Percentiles rank a stretch among this genome's conserved stretches.
Evolutionary conservation across 30 jellyfish, hydroid and myxozoan species (phyloP).

Genomic region (Aurelia aurita complex sp. Pacific): DNA sequence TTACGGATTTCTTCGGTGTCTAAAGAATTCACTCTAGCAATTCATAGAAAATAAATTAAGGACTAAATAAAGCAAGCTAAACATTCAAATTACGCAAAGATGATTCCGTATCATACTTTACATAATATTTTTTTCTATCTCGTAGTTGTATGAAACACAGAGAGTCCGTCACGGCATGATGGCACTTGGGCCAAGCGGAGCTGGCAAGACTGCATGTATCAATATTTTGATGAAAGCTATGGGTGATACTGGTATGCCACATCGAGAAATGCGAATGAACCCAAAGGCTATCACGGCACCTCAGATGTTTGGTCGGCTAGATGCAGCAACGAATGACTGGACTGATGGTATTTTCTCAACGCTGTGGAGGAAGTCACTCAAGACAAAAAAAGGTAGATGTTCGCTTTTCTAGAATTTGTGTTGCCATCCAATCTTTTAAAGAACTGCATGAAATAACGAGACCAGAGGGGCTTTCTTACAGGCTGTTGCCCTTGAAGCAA

Average conservation of each 20-base stretch:
- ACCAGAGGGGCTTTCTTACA: too few species aligned
- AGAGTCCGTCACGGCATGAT: slow-evolving; percentile 97
- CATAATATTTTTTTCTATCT: background rate
- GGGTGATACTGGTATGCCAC: slow-evolving; percentile 97
- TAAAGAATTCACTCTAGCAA: too few species aligned
- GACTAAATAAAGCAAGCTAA: too few species aligned
- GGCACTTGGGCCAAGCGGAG: slow-evolving; percentile 99
- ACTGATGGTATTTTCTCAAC: slow-evolving; percentile 97
- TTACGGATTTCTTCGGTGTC: too few species aligned
- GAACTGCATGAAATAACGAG: too few species aligned
- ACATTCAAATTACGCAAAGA: too few species aligned
- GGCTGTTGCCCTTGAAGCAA: too few species aligned
- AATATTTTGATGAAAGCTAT: slow-evolving; percentile 93
- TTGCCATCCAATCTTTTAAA: too few species aligned
- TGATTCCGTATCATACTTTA: background rate
- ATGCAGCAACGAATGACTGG: slow-evolving; percentile 98
- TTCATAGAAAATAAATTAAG: too few species aligned
- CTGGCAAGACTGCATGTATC: slow-evolving; percentile 92
- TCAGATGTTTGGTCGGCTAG: slow-evolving; percentile 95
- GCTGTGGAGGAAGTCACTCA: slow-evolving; percentile 92
- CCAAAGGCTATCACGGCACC: slow-evolving; percentile 99
- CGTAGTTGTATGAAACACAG: slow-evolving; percentile 89
- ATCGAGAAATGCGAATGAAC: slow-evolving; percentile 94
- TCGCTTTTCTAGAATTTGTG: too few species aligned
- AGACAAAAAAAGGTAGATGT: slow-evolving; percentile 75